These are phyloP conservation scores for Hyposmocoma kahamanoa DNA, from an alignment of 1,140 invertebrate genomes.

Conservation along the genomic window DNA sequence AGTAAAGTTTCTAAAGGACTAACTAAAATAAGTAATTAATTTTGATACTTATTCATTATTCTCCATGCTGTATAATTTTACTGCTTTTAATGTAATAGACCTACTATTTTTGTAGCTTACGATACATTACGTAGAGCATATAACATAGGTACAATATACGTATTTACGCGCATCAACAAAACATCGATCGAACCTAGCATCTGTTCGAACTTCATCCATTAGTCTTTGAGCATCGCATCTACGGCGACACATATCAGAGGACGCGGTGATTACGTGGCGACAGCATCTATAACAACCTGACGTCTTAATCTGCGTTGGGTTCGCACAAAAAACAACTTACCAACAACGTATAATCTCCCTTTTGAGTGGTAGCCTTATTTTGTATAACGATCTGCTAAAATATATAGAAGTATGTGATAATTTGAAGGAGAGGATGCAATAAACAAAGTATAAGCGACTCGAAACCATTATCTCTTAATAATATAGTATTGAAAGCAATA, in stretches of 20 bases:
- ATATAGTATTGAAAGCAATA: not conserved
- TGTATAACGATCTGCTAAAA: not conserved
- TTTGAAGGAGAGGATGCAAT: not conserved
- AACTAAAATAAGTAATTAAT: too few species aligned
- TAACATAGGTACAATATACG: not conserved
- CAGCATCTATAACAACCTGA: slow-evolving; percentile 24
- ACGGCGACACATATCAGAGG: too few species aligned
- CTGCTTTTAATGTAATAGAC: not conserved
- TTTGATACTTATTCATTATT: too few species aligned
- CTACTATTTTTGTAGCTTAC: not conserved
- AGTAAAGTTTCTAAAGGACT: too few species aligned
- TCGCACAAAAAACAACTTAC: not conserved
- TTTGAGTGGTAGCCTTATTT: not conserved
- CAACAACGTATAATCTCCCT: not conserved
- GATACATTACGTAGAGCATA: not conserved
- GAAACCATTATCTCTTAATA: not conserved
- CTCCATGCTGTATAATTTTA: too few species aligned
- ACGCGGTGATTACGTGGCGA: slow-evolving; percentile 36
- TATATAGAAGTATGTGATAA: not conserved
- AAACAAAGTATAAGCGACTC: not conserved
- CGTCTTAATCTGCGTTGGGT: slow-evolving; percentile 11
- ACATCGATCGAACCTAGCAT: slow-evolving; percentile 13
- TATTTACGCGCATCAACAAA: slow-evolving; percentile 10
- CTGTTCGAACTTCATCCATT: too few species aligned
- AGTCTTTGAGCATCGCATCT: too few species aligned